These are phyloP conservation scores for Chrysina gloriosa DNA, from an alignment of 2,888 invertebrate species.

Conservation along the genomic window DNA sequence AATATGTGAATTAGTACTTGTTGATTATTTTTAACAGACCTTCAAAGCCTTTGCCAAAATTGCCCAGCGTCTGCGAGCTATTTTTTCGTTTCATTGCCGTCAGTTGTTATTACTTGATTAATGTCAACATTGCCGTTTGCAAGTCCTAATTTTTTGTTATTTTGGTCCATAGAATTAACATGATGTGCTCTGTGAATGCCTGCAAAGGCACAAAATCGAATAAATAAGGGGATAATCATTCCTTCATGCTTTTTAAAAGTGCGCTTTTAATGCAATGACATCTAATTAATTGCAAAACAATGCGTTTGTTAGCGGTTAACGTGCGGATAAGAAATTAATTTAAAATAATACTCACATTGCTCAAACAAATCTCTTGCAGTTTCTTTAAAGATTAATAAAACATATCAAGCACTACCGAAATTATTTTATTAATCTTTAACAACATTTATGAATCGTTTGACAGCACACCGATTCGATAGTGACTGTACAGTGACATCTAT, in stretches of 20 bases:
- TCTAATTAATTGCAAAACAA: slow-evolving; percentile 20
- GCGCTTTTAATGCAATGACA: slow-evolving; percentile 4
- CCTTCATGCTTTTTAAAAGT: slow-evolving; percentile 57
- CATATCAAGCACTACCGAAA: slow-evolving; percentile 2
- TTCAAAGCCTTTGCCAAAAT: slow-evolving; percentile 75
- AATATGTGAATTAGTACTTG: slow-evolving; percentile 37
- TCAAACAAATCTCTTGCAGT: slow-evolving; percentile 15
- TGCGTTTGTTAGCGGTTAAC: background rate
- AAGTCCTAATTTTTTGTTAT: slow-evolving; percentile 59
- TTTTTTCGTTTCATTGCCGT: slow-evolving; percentile 64
- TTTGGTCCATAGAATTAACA: slow-evolving; percentile 64
- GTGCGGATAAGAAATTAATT: background rate
- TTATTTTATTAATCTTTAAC: slow-evolving; percentile 43
- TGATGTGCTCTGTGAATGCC: slow-evolving; percentile 52
- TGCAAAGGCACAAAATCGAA: slow-evolving; percentile 53
- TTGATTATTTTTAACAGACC: slow-evolving; percentile 63
- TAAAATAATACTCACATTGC: slow-evolving; percentile 35
- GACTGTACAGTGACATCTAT: slow-evolving; percentile 35
- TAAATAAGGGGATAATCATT: slow-evolving; percentile 51
- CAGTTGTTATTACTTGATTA: slow-evolving; percentile 58
- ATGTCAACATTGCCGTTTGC: slow-evolving; percentile 59
- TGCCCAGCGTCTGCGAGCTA: slow-evolving; percentile 77
- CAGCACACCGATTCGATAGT: slow-evolving; percentile 13
- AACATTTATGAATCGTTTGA: slow-evolving; percentile 23
- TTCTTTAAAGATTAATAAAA: slow-evolving; percentile 42